Evolutionary conservation across 1,140 invertebrate genomes (phyloP).

Genomic region (Psix sp.): DNA sequence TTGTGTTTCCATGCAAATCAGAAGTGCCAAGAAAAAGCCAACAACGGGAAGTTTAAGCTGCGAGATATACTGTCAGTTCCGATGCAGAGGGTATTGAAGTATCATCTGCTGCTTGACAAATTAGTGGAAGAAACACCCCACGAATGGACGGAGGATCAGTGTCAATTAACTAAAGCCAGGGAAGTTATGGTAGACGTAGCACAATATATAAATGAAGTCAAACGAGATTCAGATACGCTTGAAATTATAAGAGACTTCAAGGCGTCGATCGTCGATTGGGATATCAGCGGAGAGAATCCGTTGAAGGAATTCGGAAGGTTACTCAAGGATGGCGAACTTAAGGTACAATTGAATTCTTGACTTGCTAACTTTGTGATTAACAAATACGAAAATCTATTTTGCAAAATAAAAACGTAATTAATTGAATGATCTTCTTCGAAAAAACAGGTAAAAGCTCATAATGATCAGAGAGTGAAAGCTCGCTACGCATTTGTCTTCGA

Average conservation of each 20-base stretch:
- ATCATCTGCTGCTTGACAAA: slow-evolving; percentile 95
- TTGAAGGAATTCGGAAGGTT: slow-evolving; percentile 93
- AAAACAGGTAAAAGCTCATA: slow-evolving; percentile 89
- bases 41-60: slow-evolving; percentile 95
- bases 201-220: slow-evolving; percentile 99
- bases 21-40: slow-evolving; percentile 94
- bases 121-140: slow-evolving; percentile 92
- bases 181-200: slow-evolving; percentile 98
- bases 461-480: slow-evolving; percentile 89
- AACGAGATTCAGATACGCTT: slow-evolving; percentile 94
- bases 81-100: slow-evolving; percentile 98
- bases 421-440: slow-evolving; percentile 8
- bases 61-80: slow-evolving; percentile 96
- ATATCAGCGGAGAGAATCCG: slow-evolving; percentile 86
- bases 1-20: slow-evolving; percentile 73
- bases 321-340: slow-evolving; percentile 94
- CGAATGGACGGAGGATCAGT: slow-evolving; percentile 88
- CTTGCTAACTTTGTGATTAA: no score
- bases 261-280: slow-evolving; percentile 88
- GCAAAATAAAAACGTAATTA: neutral
- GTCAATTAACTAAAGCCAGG: slow-evolving; percentile 89
- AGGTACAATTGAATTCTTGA: slow-evolving; percentile 73
- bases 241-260: slow-evolving; percentile 94
- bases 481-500: slow-evolving; percentile 98
- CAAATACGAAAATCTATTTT: no score